Evolutionary conservation across 2,113 vertebrate genomes (phyloP).

Genomic region (Labeo rohita): DNA sequence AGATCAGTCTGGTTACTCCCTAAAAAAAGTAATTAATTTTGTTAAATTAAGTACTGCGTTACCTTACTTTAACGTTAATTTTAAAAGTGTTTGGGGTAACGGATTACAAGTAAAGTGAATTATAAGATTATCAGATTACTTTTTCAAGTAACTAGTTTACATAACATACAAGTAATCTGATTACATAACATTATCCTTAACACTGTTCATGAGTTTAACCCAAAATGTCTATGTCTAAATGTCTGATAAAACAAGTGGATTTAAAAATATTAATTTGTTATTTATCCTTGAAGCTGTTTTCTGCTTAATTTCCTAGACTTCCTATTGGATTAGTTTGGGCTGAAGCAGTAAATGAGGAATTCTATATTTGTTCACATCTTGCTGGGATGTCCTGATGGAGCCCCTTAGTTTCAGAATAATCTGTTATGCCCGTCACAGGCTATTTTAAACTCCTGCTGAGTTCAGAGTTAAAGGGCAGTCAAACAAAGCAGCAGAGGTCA

Average conservation of each 20-base stretch:
- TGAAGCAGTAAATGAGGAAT: conserved; percentile 11
- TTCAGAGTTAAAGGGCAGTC: conserved; percentile 22
- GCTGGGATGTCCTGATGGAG: conserved; percentile 23
- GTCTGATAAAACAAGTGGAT: neutral
- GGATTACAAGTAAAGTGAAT: too few species aligned
- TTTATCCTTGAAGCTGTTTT: neutral
- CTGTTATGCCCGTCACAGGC: neutral
- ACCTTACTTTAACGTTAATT: too few species aligned
- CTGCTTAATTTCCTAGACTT: neutral
- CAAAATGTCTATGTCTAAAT: neutral
- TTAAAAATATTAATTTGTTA: neutral
- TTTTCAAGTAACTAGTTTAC: too few species aligned
- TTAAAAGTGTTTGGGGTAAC: too few species aligned
- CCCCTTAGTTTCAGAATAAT: neutral
- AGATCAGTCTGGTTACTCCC: too few species aligned
- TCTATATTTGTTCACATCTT: conserved; percentile 18
- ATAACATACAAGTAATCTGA: too few species aligned
- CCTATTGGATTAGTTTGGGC: neutral
- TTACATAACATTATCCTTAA: too few species aligned
- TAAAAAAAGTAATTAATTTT: too few species aligned
- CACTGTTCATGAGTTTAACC: neutral
- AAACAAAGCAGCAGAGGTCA: conserved; percentile 23
- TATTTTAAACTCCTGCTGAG: conserved; percentile 15
- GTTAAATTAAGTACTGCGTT: too few species aligned
- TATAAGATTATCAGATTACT: too few species aligned